Base-by-base conservation (phyloP, 1,140 invertebrate species). In the Amyelois transitella region DNA sequence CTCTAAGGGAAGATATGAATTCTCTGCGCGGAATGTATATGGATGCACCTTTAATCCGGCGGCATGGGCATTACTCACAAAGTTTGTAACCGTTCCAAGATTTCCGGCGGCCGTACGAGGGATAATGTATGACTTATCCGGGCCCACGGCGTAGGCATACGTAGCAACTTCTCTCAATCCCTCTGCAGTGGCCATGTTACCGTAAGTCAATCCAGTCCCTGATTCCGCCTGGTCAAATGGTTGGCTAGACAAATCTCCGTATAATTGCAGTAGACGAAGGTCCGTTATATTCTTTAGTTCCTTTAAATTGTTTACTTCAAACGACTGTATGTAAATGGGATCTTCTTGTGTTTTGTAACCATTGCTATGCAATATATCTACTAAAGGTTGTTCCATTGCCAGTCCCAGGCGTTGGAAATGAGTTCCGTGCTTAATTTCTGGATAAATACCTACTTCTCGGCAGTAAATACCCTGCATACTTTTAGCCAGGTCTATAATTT, bases 1-100 rank as follows among this genome's bases (percentile, higher is more conserved):
- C 63, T 86, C 85, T 6, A 67, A 62, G 1, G 85, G 85, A 8
- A 88, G 61, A 50, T 64, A 88, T 17, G 53, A 21, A 44, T 86
- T 88, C 63, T 86, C 85, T 19, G 81, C 75, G 12, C 85, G 68
- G 53, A 86, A 88, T 2, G 85, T 88, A 44, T 81, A 88, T 0
- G 82, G 81, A 28, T 88, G 85, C 5, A 88, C 82, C 62, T 88
- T 80, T 2, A 88, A 60, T 4, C 80, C 77, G n/a, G 63, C 80
- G 14, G 57, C 60, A 59, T 88, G 85, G 32, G 81, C 78, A 51
- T 85, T 67, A 0, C 18, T 18, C 1, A 88, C 81, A 52, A 81
- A 86, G 48, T 14, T 74, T 2, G 82, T 85, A 5, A 64, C 56
- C 20, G 62, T 44, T 25, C 78, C 77, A 3, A 88, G 67, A 12